phyloP scores from a whole-genome alignment of 2,888 invertebrate species.

The Melipona bicolor region DNA sequence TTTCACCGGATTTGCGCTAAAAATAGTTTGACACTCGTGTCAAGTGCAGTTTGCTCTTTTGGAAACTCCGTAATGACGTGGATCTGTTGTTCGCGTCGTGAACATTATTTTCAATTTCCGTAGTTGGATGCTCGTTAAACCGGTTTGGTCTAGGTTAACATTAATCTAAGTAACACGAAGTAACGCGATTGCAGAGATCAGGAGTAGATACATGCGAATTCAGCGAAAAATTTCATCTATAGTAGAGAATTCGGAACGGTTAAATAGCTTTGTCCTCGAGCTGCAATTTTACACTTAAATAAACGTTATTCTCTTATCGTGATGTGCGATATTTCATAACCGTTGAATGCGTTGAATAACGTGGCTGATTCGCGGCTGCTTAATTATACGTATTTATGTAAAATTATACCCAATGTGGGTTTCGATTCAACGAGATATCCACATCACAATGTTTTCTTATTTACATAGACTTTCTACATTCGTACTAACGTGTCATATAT shows the following conservation, averaged over 20 bases:
- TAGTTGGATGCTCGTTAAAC: slow-evolving; percentile 15
- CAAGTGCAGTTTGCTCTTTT: slow-evolving; percentile 18
- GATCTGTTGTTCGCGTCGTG: slow-evolving; percentile 8
- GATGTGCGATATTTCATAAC: slow-evolving; percentile 37
- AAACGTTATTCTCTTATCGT: slow-evolving; percentile 23
- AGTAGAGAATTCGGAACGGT: slow-evolving; percentile 20
- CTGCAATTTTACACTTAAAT: slow-evolving; percentile 26
- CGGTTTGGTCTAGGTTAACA: slow-evolving; percentile 26
- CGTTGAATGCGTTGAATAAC: slow-evolving; percentile 10
- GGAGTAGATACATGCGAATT: slow-evolving; percentile 21
- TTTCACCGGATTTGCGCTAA: slow-evolving; percentile 43
- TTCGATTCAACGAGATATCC: slow-evolving; percentile 48
- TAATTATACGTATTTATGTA: slow-evolving; percentile 51
- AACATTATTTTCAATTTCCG: not conserved
- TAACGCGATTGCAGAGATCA: slow-evolving; percentile 22
- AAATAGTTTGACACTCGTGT: slow-evolving; percentile 52
- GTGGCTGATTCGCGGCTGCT: slow-evolving; percentile 11
- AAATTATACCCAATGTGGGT: slow-evolving; percentile 64
- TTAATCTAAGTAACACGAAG: slow-evolving; percentile 50
- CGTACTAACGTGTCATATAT: slow-evolving; percentile 23
- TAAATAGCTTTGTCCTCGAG: slow-evolving; percentile 10
- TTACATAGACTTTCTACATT: slow-evolving; percentile 56
- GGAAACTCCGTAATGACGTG: slow-evolving; percentile 11
- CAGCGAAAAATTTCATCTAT: slow-evolving; percentile 16
- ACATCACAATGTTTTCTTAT: slow-evolving; percentile 51